Evolutionary conservation across 2,797 vertebrate species (phyloP).

Genomic region (Enteromius treurensis): DNA sequence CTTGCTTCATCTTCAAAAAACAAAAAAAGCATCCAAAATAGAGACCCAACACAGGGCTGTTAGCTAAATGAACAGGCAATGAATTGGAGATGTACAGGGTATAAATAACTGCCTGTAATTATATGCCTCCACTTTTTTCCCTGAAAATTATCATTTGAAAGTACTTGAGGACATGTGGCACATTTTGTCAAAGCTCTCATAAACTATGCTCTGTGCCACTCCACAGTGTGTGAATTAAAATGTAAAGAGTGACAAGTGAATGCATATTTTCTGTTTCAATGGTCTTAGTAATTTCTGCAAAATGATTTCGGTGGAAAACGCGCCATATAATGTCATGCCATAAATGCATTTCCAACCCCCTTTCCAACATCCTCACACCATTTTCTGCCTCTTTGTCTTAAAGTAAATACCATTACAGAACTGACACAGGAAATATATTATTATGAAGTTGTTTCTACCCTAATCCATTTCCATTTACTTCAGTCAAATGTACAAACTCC

Average conservation of each 20-base stretch:
- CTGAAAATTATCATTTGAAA: slow-evolving; percentile 43
- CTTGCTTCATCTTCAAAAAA: slow-evolving; percentile 12
- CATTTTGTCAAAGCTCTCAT: slow-evolving; percentile 49
- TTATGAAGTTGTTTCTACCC: slow-evolving; percentile 32
- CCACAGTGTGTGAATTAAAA: slow-evolving; percentile 50
- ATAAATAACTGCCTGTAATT: slow-evolving; percentile 54
- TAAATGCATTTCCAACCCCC: slow-evolving; percentile 33
- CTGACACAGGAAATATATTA: slow-evolving; percentile 44
- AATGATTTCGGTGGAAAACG: slow-evolving; percentile 33
- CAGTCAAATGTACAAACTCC: slow-evolving; percentile 19
- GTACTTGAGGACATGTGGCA: slow-evolving; percentile 58
- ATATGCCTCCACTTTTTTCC: slow-evolving; percentile 27
- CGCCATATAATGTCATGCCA: slow-evolving; percentile 31
- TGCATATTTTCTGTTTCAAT: slow-evolving; percentile 44
- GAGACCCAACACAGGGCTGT: slow-evolving; percentile 18
- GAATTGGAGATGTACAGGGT: slow-evolving; percentile 46
- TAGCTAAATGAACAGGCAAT: slow-evolving; percentile 42
- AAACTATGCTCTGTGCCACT: slow-evolving; percentile 38
- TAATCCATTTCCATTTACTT: slow-evolving; percentile 38
- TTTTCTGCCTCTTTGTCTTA: slow-evolving; percentile 51
- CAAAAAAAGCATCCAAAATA: slow-evolving; percentile 31
- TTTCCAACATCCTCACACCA: slow-evolving; percentile 36
- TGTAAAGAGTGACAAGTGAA: slow-evolving; percentile 53
- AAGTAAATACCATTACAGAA: slow-evolving; percentile 48
- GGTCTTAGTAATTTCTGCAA: slow-evolving; percentile 40